Evolutionary conservation across 2,888 invertebrate genomes (phyloP).

Genomic region (Drosophila affinis): DNA sequence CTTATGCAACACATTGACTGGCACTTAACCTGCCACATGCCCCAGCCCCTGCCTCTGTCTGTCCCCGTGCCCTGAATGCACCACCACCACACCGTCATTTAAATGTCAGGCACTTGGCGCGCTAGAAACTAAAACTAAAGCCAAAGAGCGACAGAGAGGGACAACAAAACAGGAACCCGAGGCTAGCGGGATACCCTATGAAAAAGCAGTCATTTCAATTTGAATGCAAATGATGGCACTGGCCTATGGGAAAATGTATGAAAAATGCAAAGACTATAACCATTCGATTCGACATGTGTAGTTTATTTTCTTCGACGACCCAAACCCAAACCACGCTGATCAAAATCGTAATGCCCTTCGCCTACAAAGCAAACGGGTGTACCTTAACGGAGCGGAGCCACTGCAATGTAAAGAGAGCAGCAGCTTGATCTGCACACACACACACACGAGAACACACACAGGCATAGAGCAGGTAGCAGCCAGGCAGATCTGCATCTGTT

Average conservation of each 20-base stretch:
- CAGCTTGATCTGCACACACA: not conserved
- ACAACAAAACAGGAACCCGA: not conserved
- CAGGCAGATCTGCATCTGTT: not conserved
- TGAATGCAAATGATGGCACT: not conserved
- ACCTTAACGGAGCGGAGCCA: constrained; percentile 1
- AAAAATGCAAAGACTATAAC: not conserved
- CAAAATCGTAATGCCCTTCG: not conserved
- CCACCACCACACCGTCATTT: constrained; percentile 43
- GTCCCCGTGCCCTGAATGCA: not conserved
- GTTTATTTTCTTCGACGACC: not conserved
- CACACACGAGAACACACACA: not conserved
- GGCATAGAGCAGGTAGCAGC: constrained; percentile 17
- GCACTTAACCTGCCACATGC: constrained; percentile 67
- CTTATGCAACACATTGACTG: constrained; percentile 30
- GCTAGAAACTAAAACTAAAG: constrained; percentile 56
- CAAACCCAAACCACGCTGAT: not conserved
- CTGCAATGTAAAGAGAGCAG: not conserved
- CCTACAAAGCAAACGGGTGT: not conserved
- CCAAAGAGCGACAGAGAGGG: not conserved
- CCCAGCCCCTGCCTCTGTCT: not conserved
- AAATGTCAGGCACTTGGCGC: constrained; percentile 77
- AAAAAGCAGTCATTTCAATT: not conserved
- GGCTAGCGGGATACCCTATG: not conserved
- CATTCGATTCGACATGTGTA: not conserved
- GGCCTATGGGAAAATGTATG: not conserved